Base-by-base conservation (phyloP, 1,140 invertebrate species). In the Halictus rubicundus region DNA sequence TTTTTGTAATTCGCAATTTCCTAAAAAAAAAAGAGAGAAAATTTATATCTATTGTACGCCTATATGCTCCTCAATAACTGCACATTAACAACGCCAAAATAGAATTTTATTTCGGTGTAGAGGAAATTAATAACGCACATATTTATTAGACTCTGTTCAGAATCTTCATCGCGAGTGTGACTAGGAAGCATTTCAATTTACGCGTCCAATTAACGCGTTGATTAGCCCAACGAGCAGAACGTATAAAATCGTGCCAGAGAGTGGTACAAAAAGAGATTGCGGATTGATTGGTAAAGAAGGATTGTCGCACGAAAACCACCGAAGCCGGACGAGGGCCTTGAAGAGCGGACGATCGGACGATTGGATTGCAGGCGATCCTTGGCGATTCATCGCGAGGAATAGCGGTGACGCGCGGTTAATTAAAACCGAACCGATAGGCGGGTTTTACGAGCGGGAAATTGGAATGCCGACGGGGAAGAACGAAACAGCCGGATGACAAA, bases 321-420 rank as follows among this genome's bases (percentile, higher is more conserved):
- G 21, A 81, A 57, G 46, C 23, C 52, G 12, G 14, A 14, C 60
- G 42, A 46, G 42, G 42, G 12, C 49, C 19, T 19, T 3, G 73
- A 68, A n/a, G n/a, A n/a, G n/a, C n/a, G 12, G 49, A 23, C 60
- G 54, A 59, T 49, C 52, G 79, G 25, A 49, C 32, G 25, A n/a
- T n/a, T n/a, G 66, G 21, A 37, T 68, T 27, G 59, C 25, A n/a
- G n/a, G 23, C 23, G 46, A 49, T 42, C 54, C 49, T 23, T 54
- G 68, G 49, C 42, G 59, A 63, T 76, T 68, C 57, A 66, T 23
- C 59, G 39, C n/a, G 25, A 73, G 69, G 78, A 78, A 78, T 78
- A 79, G 65, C 64, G 61, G 61, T 57, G 68, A 66, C 64, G 65
- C 46, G 59, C 61, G 9, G 10, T 78, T 78, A 84, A 84, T 84